phyloP scores from a whole-genome alignment of 1,140 invertebrate species.

The Drosophila pseudoobscura region DNA sequence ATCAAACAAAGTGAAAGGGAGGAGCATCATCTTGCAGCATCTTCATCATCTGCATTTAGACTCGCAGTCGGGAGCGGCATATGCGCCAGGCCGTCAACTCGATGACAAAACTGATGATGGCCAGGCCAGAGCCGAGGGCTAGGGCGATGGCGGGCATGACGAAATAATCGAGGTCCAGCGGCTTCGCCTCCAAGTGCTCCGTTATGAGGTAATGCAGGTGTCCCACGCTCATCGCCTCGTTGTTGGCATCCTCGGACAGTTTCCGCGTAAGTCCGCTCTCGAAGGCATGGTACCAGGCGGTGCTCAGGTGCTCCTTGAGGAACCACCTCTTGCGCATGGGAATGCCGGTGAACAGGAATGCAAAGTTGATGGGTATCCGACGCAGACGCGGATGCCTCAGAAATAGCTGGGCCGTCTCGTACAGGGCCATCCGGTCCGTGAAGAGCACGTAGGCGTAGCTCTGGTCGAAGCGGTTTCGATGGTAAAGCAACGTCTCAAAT shows the following conservation, averaged over 20 bases:
- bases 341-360: constrained; percentile 54
- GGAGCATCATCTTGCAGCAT: not conserved
- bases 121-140: constrained; percentile 49
- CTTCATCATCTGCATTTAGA: not conserved
- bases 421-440: constrained; percentile 61
- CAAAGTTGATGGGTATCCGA: constrained; percentile 61
- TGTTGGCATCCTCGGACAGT: constrained; percentile 56
- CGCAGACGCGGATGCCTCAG: constrained; percentile 52
- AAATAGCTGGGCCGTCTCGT: constrained; percentile 57
- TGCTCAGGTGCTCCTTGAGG: constrained; percentile 45
- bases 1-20: constrained; percentile 46
- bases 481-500: constrained; percentile 27
- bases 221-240: constrained; percentile 61
- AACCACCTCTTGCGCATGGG: constrained; percentile 67
- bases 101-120: constrained; percentile 57
- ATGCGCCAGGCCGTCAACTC: constrained; percentile 63
- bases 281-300: constrained; percentile 57
- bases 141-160: constrained; percentile 68
- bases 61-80: constrained; percentile 10
- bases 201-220: constrained; percentile 52
- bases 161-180: constrained; percentile 69
- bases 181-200: constrained; percentile 48
- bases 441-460: constrained; percentile 64
- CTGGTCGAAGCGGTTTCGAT: constrained; percentile 48
- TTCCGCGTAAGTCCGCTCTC: constrained; percentile 59